Conservation (phyloP, 1,140 invertebrate genomes). For the Dreissena polymorpha region DNA sequence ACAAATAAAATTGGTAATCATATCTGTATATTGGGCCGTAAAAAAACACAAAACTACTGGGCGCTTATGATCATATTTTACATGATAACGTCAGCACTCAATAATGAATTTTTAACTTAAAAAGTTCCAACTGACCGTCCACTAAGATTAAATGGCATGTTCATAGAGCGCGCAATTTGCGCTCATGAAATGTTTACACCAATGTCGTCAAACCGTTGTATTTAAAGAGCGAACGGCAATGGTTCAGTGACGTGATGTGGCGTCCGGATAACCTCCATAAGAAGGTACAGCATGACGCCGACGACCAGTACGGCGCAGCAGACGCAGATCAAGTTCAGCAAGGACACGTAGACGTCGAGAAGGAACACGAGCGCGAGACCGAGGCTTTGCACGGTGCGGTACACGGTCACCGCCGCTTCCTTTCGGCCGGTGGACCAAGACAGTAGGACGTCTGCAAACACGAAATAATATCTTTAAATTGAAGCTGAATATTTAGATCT, state of each 20-base stretch:
- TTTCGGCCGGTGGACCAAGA: constrained; percentile 39
- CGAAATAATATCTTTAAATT: no score
- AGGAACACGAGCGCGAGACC: constrained; percentile 53
- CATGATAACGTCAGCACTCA: no score
- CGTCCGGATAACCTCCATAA: constrained; percentile 46
- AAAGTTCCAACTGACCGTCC: no score
- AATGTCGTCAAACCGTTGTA: background rate
- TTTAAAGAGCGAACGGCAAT: constrained; percentile 36
- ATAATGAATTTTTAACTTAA: no score
- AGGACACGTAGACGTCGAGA: constrained; percentile 42
- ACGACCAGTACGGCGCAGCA: constrained; percentile 45
- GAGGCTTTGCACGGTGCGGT: constrained; percentile 48
- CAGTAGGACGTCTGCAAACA: constrained; percentile 36
- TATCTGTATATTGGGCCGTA: no score
- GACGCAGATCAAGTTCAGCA: constrained; percentile 45
- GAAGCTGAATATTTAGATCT: no score
- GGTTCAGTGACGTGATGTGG: constrained; percentile 37
- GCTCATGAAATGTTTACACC: no score
- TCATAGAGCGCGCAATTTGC: no score
- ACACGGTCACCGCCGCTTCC: constrained; percentile 42
- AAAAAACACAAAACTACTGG: no score
- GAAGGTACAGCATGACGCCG: constrained; percentile 49
- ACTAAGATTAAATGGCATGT: no score
- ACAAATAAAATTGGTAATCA: no score
- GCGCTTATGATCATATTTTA: no score